Percentiles rank a stretch among this genome's conserved stretches.
Conservation (phyloP, 2,113 vertebrate species). For the Noturus placidus region DNA sequence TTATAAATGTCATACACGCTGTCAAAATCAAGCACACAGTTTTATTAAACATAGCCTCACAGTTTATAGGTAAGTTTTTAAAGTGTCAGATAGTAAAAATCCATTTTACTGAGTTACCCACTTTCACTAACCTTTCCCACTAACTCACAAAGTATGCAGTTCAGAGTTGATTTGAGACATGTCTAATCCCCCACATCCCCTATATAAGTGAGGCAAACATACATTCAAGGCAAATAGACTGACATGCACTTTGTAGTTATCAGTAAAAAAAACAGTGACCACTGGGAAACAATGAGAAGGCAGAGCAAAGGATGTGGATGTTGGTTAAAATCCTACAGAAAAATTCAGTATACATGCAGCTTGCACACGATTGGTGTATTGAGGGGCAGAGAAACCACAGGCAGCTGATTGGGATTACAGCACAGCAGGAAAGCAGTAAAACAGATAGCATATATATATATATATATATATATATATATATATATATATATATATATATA, state of each 20-base stretch:
- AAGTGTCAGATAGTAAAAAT: background rate
- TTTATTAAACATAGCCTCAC: background rate
- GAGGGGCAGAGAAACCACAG: conserved; percentile 17
- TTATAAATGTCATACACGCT: background rate
- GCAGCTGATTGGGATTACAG: conserved; percentile 59
- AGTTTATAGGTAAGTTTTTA: background rate
- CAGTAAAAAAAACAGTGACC: conserved; percentile 66
- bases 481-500: too few relatives aligned
- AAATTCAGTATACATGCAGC: conserved; percentile 47
- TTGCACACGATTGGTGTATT: conserved; percentile 12
- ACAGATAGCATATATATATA: conserved; percentile 28
- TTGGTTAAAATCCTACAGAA: conserved; percentile 28
- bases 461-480: too few relatives aligned
- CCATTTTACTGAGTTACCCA: background rate
- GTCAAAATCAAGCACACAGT: background rate
- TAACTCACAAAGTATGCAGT: background rate
- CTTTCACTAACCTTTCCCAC: background rate
- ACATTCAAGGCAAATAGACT: background rate
- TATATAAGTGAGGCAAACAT: conserved; percentile 42
- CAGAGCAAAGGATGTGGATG: conserved; percentile 4
- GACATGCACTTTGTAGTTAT: conserved; percentile 58
- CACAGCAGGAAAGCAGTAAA: background rate
- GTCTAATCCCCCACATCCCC: background rate
- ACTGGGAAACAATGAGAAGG: conserved; percentile 55
- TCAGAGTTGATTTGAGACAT: background rate